Conservation (phyloP, 2,888 invertebrate species). For the Leptopterna dolabrata region DNA sequence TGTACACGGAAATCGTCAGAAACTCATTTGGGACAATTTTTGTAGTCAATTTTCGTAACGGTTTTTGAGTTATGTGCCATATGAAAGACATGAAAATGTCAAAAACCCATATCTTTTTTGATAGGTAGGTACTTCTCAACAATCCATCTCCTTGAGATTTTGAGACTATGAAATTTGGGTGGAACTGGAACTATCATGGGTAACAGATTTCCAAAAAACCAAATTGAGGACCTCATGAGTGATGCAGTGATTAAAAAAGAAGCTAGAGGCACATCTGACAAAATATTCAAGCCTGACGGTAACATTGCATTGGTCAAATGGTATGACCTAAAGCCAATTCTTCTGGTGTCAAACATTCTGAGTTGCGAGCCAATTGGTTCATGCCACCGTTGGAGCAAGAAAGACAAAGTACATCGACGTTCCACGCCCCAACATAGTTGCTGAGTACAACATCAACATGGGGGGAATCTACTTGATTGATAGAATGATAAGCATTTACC, state of each 20-base stretch:
- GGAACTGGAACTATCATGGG: not conserved
- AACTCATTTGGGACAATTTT: too few relatives aligned
- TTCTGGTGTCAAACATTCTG: too few relatives aligned
- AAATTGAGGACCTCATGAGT: not conserved
- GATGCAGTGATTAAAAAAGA: not conserved
- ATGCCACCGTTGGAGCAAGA: not conserved
- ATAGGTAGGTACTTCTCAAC: not conserved
- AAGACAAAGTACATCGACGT: not conserved
- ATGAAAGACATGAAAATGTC: too few relatives aligned
- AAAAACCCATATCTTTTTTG: not conserved
- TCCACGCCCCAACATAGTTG: not conserved
- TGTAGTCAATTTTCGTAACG: too few relatives aligned
- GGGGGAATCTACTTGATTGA: too few relatives aligned
- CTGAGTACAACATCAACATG: too few relatives aligned
- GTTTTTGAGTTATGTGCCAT: too few relatives aligned
- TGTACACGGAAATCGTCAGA: too few relatives aligned
- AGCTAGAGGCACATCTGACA: not conserved
- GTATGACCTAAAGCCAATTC: too few relatives aligned
- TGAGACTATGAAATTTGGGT: not conserved
- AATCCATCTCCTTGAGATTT: not conserved
- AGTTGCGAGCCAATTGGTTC: too few relatives aligned
- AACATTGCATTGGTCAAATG: too few relatives aligned
- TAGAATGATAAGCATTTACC: not conserved
- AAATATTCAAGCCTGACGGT: slow-evolving; percentile 11
- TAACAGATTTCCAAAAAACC: not conserved